Conservation (phyloP, 2,888 invertebrate species). For the Girardia tigrina region DNA sequence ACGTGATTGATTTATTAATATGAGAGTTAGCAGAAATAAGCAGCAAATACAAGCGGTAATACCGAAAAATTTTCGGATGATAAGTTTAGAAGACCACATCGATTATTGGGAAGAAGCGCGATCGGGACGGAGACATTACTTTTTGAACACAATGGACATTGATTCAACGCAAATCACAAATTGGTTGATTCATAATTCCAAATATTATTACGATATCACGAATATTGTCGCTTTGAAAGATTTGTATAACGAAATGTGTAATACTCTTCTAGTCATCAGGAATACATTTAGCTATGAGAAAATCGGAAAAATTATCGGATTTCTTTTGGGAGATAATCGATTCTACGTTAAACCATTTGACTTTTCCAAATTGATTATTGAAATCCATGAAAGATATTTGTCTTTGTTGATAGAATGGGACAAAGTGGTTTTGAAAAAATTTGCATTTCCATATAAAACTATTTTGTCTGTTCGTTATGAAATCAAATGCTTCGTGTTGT, state of each 20-base stretch:
- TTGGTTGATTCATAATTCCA: neutral
- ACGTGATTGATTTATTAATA: too few species aligned
- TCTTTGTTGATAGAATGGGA: neutral
- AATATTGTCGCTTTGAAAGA: neutral
- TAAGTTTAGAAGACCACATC: neutral
- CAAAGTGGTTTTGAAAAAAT: neutral
- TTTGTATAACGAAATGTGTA: neutral
- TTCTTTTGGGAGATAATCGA: neutral
- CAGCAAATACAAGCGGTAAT: too few species aligned
- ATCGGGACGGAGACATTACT: neutral
- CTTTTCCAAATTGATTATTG: neutral
- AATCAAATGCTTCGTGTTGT: neutral
- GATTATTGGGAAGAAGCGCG: neutral
- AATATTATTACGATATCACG: neutral
- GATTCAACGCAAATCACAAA: neutral
- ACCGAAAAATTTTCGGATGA: neutral
- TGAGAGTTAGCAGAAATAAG: too few species aligned
- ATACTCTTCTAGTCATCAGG: neutral
- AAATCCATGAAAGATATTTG: neutral
- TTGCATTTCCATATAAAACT: conserved; percentile 2
- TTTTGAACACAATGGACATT: neutral
- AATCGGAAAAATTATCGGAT: neutral
- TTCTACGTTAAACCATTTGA: neutral
- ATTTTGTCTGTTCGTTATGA: neutral
- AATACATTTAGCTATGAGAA: neutral